Base-by-base conservation (phyloP, 2,888 invertebrate genomes). In the Drosophila prostipennis region DNA sequence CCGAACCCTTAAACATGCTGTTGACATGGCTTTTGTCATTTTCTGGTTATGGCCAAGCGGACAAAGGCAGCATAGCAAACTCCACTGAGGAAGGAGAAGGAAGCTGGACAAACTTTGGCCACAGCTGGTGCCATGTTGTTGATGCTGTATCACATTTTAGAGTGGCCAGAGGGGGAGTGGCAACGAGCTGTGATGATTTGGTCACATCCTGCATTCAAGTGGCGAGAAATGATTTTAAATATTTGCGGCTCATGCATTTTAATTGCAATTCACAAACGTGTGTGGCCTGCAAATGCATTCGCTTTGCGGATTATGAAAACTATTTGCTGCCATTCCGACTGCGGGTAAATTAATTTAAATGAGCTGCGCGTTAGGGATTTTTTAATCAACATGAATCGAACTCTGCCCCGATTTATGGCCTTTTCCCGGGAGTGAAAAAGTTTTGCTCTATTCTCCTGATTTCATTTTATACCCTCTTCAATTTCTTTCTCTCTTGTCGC, bases 21-120 rank as follows among this genome's bases (percentile, higher is more conserved):
- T 82, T 82, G 82, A 86, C 87, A 86, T 78, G 81, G 79, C 84
- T 80, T 82, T 86, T 82, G 82, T 82, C 86, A 80, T 86, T 82
- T 86, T 86, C 87, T 83, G 82, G 87, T 80, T 82, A 82, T 77
- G 87, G 84, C 69, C 84, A 80, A 68, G 78, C 85, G 85, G 78
- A 81, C 81, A 81, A 77, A 80, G 70, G 77, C 76, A 72, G 74
- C 68, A 81, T 74, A 72, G 74, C 68, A 81, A 74, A 48, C 55
- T 37, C 65, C 26, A 26, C 23, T 4, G n/a, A 6, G 10, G 42
- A 13, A 5, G 39, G 14, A 13, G n/a, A n/a, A 5, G 48, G 40
- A 8, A 26, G 34, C 13, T 76, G 78, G 74, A 54, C 79, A 76
- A 78, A 78, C 69, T 78, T 76, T 78, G 72, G 72, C 67, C 76